Percentiles rank a stretch among this genome's conserved stretches.
Conservation (phyloP, 1,140 invertebrate genomes). For the Rhyacophila brunnea region DNA sequence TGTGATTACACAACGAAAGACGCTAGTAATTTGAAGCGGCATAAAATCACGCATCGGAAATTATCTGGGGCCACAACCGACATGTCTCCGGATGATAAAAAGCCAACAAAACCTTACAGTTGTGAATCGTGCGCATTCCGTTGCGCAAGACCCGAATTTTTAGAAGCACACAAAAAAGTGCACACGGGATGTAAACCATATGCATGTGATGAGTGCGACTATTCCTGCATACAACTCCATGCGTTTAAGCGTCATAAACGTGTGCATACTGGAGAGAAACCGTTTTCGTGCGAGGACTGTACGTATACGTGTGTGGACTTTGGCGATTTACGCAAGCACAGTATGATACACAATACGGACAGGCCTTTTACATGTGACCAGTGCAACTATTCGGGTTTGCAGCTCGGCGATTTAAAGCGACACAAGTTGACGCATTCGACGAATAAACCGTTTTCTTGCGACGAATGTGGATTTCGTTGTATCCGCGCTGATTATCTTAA, state of each 20-base stretch:
- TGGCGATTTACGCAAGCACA: not conserved
- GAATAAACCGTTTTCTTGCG: constrained; percentile 4
- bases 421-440: not conserved
- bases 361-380: not conserved
- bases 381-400: not conserved
- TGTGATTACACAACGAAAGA: not conserved
- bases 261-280: constrained; percentile 1
- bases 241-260: not conserved
- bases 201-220: constrained; percentile 2
- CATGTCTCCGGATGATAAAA: not conserved
- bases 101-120: not conserved
- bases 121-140: not conserved
- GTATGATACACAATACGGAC: not conserved
- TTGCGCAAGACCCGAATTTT: not conserved
- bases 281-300: not conserved
- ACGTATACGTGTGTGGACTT: not conserved
- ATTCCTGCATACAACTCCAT: not conserved
- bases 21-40: not conserved
- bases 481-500: not conserved
- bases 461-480: not conserved
- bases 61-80: not conserved
- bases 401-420: not conserved
- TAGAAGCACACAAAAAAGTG: not conserved
- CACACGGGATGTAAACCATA: constrained; percentile 6
- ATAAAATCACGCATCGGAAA: not conserved